Evolutionary conservation across 1,140 invertebrate genomes (phyloP), one percentile per base, ranked within the genome.

Genomic region (Drosophila kanapiae): DNA sequence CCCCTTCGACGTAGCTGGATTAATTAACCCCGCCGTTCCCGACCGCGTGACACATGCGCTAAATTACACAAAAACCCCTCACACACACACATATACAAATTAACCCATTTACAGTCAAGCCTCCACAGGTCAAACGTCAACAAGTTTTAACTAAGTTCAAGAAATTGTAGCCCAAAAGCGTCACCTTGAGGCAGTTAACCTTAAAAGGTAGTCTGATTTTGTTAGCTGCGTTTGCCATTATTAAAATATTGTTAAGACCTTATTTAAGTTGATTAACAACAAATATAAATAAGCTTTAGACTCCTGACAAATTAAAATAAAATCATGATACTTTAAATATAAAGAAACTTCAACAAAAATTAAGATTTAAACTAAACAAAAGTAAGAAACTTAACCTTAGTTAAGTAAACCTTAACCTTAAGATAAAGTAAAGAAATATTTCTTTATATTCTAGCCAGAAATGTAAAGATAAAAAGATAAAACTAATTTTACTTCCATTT

Each of bases 11-110:
- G 75, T 88, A 90, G 70, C 59, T 78, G 83, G 83, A 88, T 90
- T 88, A 90, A 85, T 88, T 88, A 88, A 88, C 85, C 85, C 83
- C 64, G 76, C 70, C 59, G 38, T 27, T 31, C 47, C 49, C 69
- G 33, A 62, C 70, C 75, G 85, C 85, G 85, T 88, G 85, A 88
- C 85, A 85, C 85, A 90, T 76, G 72, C 58, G 70, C 72, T 59
- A 33, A 67, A 76, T 76, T 49, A 76, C 27, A 77, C 23, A 77
- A 49, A 70, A 45, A 27, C 51, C 49, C 53, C 43, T 63, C 35
- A 64, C n/a, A 60, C 29, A 56, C 16, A 68, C 38, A 23, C 29
- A 67, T 49, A 23, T 23, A 23, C 23, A 23, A 23, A 23, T 23
- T 23, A 54, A 75, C 42, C 54, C 43, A 80, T 53, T 47, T 31